A percentile compares a stretch with the other conserved stretches of the same genome.
phyloP scores from a whole-genome alignment of 2,113 vertebrate species.

The Indicator indicator region DNA sequence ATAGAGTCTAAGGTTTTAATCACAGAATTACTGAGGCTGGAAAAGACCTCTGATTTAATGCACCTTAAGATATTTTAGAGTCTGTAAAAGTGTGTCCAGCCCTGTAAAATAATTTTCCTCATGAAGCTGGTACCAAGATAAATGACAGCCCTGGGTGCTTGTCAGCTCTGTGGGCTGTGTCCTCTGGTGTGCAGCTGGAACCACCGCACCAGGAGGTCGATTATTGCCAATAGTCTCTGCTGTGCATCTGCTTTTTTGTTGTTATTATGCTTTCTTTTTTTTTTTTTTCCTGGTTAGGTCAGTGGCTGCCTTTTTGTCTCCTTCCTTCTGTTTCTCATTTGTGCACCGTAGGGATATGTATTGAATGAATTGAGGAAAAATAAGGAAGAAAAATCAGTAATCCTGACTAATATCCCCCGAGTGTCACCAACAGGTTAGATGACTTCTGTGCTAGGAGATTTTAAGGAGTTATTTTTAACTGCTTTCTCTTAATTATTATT shows the following conservation, averaged over 20 bases:
- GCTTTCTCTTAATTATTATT: not conserved
- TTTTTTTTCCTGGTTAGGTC: not conserved
- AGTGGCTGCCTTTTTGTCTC: constrained; percentile 32
- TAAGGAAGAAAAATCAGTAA: not conserved
- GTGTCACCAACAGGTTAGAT: not conserved
- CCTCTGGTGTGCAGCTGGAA: not conserved
- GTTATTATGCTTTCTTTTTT: not conserved
- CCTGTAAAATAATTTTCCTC: constrained; percentile 1
- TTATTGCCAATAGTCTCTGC: constrained; percentile 31
- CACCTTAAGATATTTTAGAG: not conserved
- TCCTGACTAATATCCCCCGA: not conserved
- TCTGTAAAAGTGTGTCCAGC: not conserved
- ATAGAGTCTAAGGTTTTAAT: not conserved
- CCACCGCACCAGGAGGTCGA: not conserved
- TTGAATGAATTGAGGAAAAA: not conserved
- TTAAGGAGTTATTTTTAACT: not conserved
- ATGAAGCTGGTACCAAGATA: constrained; percentile 11
- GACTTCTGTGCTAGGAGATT: not conserved
- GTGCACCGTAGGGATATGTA: fast-evolving
- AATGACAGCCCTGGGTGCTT: not conserved
- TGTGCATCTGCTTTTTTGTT: not conserved
- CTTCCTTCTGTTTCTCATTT: not conserved
- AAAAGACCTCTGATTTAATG: not conserved
- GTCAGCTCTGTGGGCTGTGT: not conserved
- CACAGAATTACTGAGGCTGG: too few relatives aligned